phyloP scores from a whole-genome alignment of 2,888 invertebrate genomes.

The Sycophila texana region DNA sequence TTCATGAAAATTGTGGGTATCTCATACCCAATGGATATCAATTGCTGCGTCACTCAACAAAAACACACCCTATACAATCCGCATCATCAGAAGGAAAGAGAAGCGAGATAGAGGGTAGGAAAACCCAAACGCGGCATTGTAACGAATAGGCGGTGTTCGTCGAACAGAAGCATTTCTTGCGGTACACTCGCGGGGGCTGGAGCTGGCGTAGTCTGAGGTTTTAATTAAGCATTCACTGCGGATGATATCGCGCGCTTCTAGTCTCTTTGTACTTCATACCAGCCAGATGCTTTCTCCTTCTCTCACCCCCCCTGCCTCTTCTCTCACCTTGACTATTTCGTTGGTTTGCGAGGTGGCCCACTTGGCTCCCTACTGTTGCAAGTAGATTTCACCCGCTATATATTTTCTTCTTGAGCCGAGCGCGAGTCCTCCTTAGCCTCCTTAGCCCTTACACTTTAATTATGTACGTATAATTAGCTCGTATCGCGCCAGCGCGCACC shows the following conservation, averaged over 20 bases:
- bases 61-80: no score
- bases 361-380: constrained; percentile 21
- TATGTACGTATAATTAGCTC: constrained; percentile 75
- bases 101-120: not conserved
- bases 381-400: constrained; percentile 21
- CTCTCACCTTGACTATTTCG: not conserved
- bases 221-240: constrained; percentile 75
- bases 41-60: no score
- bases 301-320: constrained; percentile 24
- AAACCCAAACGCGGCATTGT: constrained; percentile 30
- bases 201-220: constrained; percentile 71
- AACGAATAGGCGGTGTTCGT: constrained; percentile 36
- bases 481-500: constrained; percentile 31
- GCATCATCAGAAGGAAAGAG: not conserved
- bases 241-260: constrained; percentile 71
- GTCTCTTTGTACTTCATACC: constrained; percentile 79
- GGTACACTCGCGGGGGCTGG: constrained; percentile 54
- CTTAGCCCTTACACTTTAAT: constrained; percentile 68
- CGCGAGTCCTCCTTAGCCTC: constrained; percentile 61
- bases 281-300: constrained; percentile 76
- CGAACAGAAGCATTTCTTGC: constrained; percentile 61
- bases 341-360: constrained; percentile 22
- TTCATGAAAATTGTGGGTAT: no score
- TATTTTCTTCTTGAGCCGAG: constrained; percentile 55
- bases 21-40: no score